These are phyloP conservation scores for Seriola rivoliana DNA, from an alignment of 2,113 vertebrate genomes.

Conservation along the genomic window DNA sequence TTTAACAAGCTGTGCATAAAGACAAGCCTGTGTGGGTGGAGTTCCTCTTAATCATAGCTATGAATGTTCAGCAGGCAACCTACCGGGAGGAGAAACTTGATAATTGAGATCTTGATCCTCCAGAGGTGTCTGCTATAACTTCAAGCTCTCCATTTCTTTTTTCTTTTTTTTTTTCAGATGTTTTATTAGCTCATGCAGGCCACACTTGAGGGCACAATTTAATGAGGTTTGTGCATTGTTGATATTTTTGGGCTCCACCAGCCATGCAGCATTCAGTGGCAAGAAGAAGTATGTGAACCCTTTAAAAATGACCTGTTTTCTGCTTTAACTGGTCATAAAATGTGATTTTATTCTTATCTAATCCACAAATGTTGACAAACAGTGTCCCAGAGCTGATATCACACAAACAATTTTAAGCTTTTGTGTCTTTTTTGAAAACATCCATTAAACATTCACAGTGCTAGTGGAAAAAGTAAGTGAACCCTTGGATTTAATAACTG, in stretches of 20 bases:
- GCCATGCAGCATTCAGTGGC: background rate
- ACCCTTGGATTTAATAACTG: too few relatives aligned
- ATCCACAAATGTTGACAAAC: too few relatives aligned
- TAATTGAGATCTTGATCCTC: conserved; percentile 81
- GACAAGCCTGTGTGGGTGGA: conserved; percentile 61
- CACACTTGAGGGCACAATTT: conserved; percentile 69
- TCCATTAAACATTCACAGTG: too few relatives aligned
- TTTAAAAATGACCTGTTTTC: too few relatives aligned
- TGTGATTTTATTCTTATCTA: too few relatives aligned
- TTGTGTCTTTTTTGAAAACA: too few relatives aligned
- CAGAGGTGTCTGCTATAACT: conserved; percentile 65
- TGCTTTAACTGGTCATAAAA: too few relatives aligned
- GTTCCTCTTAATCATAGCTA: conserved; percentile 70
- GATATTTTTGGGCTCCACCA: conserved; percentile 49
- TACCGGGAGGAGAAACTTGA: conserved; percentile 70
- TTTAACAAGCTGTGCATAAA: conserved; percentile 78
- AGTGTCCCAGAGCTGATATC: too few relatives aligned
- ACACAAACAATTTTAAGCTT: too few relatives aligned
- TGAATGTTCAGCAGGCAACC: conserved; percentile 63
- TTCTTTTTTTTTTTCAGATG: conserved; percentile 43
- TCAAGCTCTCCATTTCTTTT: conserved; percentile 52
- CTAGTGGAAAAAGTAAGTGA: too few relatives aligned
- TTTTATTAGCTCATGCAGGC: conserved; percentile 72
- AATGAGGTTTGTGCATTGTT: conserved; percentile 75
- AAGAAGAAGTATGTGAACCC: too few relatives aligned